Percentiles rank a stretch among this genome's conserved stretches.
Conservation (phyloP, 2,113 vertebrate genomes). For the Crotalus tigris region DNA sequence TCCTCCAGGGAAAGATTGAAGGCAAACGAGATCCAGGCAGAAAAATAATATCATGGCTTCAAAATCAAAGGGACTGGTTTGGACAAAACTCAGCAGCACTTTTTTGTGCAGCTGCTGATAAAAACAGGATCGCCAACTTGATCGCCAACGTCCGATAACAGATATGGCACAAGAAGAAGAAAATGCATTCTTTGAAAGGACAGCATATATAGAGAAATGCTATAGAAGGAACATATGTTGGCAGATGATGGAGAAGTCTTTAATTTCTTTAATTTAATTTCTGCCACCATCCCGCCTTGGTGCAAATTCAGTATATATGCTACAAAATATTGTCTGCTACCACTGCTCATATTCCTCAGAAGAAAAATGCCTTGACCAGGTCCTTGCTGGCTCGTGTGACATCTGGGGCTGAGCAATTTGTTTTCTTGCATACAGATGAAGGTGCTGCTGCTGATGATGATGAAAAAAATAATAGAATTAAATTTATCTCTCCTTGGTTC, state of each 20-base stretch:
- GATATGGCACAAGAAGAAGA: too few species aligned
- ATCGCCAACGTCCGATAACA: too few species aligned
- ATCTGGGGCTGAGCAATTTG: not conserved
- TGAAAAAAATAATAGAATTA: not conserved
- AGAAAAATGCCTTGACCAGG: not conserved
- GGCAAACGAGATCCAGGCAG: too few species aligned
- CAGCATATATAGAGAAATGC: not conserved
- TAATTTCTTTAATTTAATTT: not conserved
- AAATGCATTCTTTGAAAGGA: not conserved
- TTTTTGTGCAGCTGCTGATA: too few species aligned
- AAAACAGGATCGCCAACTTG: too few species aligned
- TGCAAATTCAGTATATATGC: not conserved
- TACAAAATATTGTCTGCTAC: not conserved
- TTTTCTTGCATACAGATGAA: not conserved
- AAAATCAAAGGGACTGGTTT: too few species aligned
- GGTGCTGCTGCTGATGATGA: not conserved
- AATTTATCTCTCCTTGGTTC: not conserved
- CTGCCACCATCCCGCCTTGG: not conserved
- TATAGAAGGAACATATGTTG: not conserved
- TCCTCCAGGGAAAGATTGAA: too few species aligned
- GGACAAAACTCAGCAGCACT: too few species aligned
- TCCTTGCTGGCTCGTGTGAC: not conserved
- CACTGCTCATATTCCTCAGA: not conserved
- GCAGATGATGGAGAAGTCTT: not conserved
- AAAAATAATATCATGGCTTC: too few species aligned